Base-by-base conservation (phyloP, 2,113 vertebrate genomes). In the Mirounga angustirostris region DNA sequence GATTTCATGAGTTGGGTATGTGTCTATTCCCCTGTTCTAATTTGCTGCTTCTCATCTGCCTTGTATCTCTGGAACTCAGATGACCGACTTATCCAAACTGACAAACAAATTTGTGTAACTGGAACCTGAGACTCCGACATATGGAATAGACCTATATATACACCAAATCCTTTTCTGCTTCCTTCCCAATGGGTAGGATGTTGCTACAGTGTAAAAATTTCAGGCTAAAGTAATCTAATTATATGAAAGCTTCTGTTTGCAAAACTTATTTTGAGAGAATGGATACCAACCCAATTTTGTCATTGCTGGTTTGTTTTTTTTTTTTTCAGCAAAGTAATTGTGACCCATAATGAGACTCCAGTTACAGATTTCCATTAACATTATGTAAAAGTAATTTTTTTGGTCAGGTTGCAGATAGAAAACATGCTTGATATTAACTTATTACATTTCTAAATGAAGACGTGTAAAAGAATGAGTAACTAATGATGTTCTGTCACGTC, bases 211-310 rank as follows among this genome's bases (percentile, higher is more conserved):
- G 7, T 58, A 94, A 85, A 83, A 65, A 59, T 74, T 91, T 71
- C 65, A 58, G 30, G 50, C n/a, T 67, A 80, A 90, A 18, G 22
- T 67, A 86, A 88, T 54, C 65, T 59, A 67, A 96, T 94, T 81
- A 91, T 80, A 79, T 65, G 24, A 82, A 92, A 83, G 36, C 54
- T 89, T 96, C 56, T 78, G 7, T 46, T 36, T 26, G 15, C 13
- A 94, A 97, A 95, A 89, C 16, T 87, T 96, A 76, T 89, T 98
- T 94, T 89, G 74, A 94, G 46, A 92, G 92, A 96, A 90, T 95
- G 10, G 24, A 76, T 79, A 81, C 58, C 69, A 94, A 59, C 33
- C 54, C 28, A 56, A 92, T 98, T 96, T 69, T 97, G 80, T 95
- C 80, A 90, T 89, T 89, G n/a, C 30, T 92, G 16, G 90, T 95